Percentiles rank a stretch among this genome's conserved stretches.
Conservation (phyloP, 2,888 invertebrate genomes). For the Furcula furcula region DNA sequence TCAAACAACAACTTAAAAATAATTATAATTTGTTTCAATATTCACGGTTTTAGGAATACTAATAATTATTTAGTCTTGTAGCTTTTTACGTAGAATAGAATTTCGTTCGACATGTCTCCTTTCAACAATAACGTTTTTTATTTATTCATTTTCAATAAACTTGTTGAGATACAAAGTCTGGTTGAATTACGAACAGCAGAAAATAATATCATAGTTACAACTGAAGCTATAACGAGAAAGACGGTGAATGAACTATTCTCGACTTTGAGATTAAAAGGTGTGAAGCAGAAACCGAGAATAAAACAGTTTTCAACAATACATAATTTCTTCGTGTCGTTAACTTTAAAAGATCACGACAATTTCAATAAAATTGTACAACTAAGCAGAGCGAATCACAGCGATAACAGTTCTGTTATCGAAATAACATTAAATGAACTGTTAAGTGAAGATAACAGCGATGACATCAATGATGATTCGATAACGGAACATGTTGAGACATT, state of each 20-base stretch:
- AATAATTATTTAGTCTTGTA: slow-evolving; percentile 5
- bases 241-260: slow-evolving; percentile 47
- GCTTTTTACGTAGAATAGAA: slow-evolving; percentile 4
- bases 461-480: slow-evolving; percentile 27
- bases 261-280: slow-evolving; percentile 33
- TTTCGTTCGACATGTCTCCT: slow-evolving; percentile 19
- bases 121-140: slow-evolving; percentile 15
- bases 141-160: slow-evolving; percentile 15
- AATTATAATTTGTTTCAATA: slow-evolving; percentile 6
- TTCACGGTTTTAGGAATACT: slow-evolving; percentile 4
- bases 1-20: slow-evolving; percentile 15
- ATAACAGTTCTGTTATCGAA: slow-evolving; percentile 43
- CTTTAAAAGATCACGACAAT: slow-evolving; percentile 41
- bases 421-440: slow-evolving; percentile 46
- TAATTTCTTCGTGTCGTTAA: slow-evolving; percentile 46
- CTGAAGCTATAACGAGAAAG: slow-evolving; percentile 38
- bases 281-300: slow-evolving; percentile 31
- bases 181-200: slow-evolving; percentile 32
- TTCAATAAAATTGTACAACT: slow-evolving; percentile 42
- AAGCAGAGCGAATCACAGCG: slow-evolving; percentile 35
- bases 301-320: slow-evolving; percentile 45
- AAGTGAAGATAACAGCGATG: slow-evolving; percentile 34
- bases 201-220: slow-evolving; percentile 31
- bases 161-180: slow-evolving; percentile 23
- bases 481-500: slow-evolving; percentile 34